Conservation (phyloP, 2,888 invertebrate species). For the Priocnemis perturbator region DNA sequence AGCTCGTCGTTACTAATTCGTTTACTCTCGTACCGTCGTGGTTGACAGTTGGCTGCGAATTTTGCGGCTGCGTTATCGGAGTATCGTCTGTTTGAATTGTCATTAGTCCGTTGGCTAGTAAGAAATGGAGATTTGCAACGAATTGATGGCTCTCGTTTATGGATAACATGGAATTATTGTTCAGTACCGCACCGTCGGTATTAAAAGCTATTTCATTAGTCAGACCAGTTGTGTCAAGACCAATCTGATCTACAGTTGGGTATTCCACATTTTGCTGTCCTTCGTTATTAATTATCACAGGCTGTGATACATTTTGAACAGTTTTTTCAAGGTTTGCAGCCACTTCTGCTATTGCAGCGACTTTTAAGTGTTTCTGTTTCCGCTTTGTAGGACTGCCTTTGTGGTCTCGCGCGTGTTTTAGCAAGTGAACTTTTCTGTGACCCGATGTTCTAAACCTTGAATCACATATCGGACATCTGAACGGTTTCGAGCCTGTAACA, state of each 20-base stretch:
- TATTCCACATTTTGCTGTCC: constrained; percentile 37
- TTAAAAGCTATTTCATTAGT: constrained; percentile 65
- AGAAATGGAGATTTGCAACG: constrained; percentile 67
- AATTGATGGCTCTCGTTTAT: constrained; percentile 66
- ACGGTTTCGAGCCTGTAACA: constrained; percentile 78
- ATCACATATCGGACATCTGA: constrained; percentile 79
- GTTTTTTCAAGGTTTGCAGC: constrained; percentile 46
- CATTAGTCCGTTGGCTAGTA: constrained; percentile 66
- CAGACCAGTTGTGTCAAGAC: constrained; percentile 54
- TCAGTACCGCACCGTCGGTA: constrained; percentile 62
- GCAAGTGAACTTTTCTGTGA: constrained; percentile 80
- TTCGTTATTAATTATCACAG: constrained; percentile 13
- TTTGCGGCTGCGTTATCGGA: constrained; percentile 45
- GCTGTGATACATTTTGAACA: constrained; percentile 10
- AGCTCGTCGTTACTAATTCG: constrained; percentile 28
- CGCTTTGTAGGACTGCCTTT: constrained; percentile 47
- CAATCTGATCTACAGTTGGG: constrained; percentile 52
- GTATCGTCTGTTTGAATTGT: constrained; percentile 76
- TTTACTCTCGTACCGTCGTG: constrained; percentile 49
- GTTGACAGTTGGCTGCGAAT: constrained; percentile 53
- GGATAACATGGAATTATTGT: constrained; percentile 71
- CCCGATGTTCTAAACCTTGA: constrained; percentile 81
- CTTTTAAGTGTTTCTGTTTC: constrained; percentile 54
- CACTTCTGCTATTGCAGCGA: constrained; percentile 55
- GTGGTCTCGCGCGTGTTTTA: constrained; percentile 75